Evolutionary conservation across 1,140 invertebrate species (phyloP).

Genomic region (Bacillus rossius): DNA sequence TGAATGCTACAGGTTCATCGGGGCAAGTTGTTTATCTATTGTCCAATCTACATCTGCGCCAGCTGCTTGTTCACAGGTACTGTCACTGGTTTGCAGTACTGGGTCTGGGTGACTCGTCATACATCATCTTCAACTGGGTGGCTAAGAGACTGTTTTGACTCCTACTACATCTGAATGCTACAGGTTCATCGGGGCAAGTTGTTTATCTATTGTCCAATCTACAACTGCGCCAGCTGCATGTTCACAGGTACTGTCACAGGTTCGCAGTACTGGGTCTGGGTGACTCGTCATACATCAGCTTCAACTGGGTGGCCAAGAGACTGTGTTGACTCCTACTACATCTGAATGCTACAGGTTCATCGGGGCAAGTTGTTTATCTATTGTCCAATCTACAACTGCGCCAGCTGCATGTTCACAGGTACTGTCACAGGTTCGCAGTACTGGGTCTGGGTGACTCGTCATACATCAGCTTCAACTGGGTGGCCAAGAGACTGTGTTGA

Average conservation of each 20-base stretch:
- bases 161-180: slow-evolving; percentile 68
- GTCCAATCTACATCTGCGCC: too few relatives aligned
- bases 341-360: too few relatives aligned
- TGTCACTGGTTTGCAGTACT: slow-evolving; percentile 70
- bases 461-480: slow-evolving; percentile 94
- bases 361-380: too few relatives aligned
- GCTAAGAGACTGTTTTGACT: slow-evolving; percentile 86
- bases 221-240: too few relatives aligned
- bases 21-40: too few relatives aligned
- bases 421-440: slow-evolving; percentile 66
- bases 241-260: too few relatives aligned
- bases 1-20: too few relatives aligned
- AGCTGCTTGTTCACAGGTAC: too few relatives aligned
- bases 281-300: slow-evolving; percentile 94
- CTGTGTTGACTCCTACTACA: slow-evolving; percentile 73
- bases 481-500: slow-evolving; percentile 85
- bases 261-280: slow-evolving; percentile 88
- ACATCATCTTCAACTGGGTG: slow-evolving; percentile 93
- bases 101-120: slow-evolving; percentile 96
- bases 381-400: too few relatives aligned
- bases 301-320: slow-evolving; percentile 93
- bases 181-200: too few relatives aligned
- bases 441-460: slow-evolving; percentile 96
- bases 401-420: too few relatives aligned
- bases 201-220: too few relatives aligned